Conservation (phyloP, 2,888 invertebrate genomes). For the Mythimna lalbum region DNA sequence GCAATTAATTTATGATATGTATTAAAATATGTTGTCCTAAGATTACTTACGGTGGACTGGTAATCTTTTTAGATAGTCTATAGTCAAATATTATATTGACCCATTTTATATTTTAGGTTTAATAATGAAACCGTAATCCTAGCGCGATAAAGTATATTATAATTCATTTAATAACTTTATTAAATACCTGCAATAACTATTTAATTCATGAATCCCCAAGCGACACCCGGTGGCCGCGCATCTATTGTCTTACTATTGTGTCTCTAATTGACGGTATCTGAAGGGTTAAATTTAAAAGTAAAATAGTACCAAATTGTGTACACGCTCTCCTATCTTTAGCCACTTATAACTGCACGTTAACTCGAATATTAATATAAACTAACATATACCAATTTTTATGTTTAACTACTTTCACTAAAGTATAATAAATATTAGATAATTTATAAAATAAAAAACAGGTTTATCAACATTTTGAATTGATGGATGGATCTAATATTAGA, state of each 20-base stretch:
- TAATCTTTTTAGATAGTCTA: constrained; percentile 11
- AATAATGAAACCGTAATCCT: background rate
- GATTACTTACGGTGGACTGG: constrained; percentile 6
- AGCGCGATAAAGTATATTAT: constrained; percentile 6
- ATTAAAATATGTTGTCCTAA: constrained; percentile 9
- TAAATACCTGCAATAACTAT: too few relatives aligned
- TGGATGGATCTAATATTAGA: background rate
- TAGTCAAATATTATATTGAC: constrained; percentile 26
- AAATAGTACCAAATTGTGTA: background rate
- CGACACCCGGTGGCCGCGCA: too few relatives aligned
- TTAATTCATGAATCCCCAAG: too few relatives aligned
- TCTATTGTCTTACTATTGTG: too few relatives aligned
- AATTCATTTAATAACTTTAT: background rate
- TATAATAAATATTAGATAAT: constrained; percentile 22
- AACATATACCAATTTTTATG: background rate
- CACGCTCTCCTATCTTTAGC: background rate
- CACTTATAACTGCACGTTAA: background rate
- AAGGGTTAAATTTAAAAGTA: too few relatives aligned
- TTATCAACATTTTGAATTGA: constrained; percentile 8
- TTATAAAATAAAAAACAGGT: constrained; percentile 30
- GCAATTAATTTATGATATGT: constrained; percentile 20
- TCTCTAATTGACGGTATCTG: too few relatives aligned
- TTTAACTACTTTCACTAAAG: constrained; percentile 39
- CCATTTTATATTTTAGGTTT: constrained; percentile 20
- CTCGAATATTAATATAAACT: background rate